Evolutionary conservation across 1,140 invertebrate species (phyloP).

Genomic region (Cotesia chilonis): DNA sequence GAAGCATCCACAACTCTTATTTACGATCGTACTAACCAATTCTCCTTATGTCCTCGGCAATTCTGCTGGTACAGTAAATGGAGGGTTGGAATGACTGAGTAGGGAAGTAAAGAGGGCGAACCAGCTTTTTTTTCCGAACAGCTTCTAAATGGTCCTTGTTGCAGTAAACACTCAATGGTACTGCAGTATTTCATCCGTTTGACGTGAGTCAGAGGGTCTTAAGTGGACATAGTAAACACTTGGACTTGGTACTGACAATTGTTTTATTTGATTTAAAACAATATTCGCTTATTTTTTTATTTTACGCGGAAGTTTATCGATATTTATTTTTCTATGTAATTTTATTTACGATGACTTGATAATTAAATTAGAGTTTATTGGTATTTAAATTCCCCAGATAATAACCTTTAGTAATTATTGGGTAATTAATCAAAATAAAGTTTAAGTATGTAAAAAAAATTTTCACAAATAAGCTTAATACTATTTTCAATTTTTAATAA

Average conservation of each 20-base stretch:
- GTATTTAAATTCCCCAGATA: too few species aligned
- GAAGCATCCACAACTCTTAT: not conserved
- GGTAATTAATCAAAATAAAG: too few species aligned
- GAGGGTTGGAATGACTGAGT: slow-evolving; percentile 3
- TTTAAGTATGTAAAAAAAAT: too few species aligned
- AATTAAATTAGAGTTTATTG: too few species aligned
- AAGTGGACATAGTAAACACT: slow-evolving; percentile 7
- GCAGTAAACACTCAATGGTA: slow-evolving; percentile 51
- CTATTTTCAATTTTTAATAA: too few species aligned
- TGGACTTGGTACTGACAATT: not conserved
- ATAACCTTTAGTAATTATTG: too few species aligned
- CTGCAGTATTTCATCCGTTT: slow-evolving; percentile 45
- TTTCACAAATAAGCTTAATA: too few species aligned
- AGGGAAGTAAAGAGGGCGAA: not conserved
- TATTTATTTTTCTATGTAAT: not conserved
- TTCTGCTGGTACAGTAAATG: not conserved
- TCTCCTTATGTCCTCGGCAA: not conserved
- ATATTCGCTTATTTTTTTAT: not conserved
- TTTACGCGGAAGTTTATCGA: not conserved
- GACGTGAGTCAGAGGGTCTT: slow-evolving; percentile 40
- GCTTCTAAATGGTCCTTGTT: slow-evolving; percentile 31
- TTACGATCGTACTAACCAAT: not conserved
- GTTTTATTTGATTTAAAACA: too few species aligned
- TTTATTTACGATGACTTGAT: too few species aligned
- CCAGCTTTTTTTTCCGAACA: not conserved